Base-by-base conservation (phyloP, 2,113 vertebrate genomes). In the Tachuris rubrigastra region DNA sequence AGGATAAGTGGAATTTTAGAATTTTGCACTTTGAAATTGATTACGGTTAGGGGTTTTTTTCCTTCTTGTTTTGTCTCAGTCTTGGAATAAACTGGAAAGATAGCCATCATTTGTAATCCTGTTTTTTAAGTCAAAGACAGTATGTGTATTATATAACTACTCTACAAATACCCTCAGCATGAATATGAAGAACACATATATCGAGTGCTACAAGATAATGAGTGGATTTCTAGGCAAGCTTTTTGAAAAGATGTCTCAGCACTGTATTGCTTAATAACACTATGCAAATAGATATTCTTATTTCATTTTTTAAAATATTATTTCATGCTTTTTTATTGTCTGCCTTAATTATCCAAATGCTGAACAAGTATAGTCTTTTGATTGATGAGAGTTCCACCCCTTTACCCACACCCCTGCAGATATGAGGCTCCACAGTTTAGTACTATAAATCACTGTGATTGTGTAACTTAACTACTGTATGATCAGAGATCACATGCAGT, bases 331-430 rank as follows among this genome's bases (percentile, higher is more conserved):
- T 96, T 94, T 95, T 96, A 79, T 46, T 92, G 92, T 95, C 95
- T 93, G 58, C 95, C 95, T 95, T 98, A 96, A 97, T 95, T 92
- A 97, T 94, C 94, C 83, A 73, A 89, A 53, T 87, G 83, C 95
- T 94, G 83, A 97, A 92, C 90, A 95, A 83, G 76, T 93, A 86
- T 41, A 93, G 88, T 66, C 83, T 92, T 92, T 88, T 95, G 96
- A 97, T 94, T 97, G 96, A 97, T 96, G 96, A 97, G 87, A 82
- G 94, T 96, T 89, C 97, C 92, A 95, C 96, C 96, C 97, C 95
- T 97, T 96, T 97, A 90, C 90, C 89, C 93, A 88, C 92, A 89
- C 71, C 68, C 72, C 81, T 95, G 93, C 72, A 95, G 92, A 96
- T 95, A 97, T 81, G 77, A 94, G 78, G 85, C 89, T 94, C 88